These are phyloP conservation scores for Paracentrotus lividus DNA, from an alignment of 53 echinoderm and acorn worm species.

Conservation along the genomic window DNA sequence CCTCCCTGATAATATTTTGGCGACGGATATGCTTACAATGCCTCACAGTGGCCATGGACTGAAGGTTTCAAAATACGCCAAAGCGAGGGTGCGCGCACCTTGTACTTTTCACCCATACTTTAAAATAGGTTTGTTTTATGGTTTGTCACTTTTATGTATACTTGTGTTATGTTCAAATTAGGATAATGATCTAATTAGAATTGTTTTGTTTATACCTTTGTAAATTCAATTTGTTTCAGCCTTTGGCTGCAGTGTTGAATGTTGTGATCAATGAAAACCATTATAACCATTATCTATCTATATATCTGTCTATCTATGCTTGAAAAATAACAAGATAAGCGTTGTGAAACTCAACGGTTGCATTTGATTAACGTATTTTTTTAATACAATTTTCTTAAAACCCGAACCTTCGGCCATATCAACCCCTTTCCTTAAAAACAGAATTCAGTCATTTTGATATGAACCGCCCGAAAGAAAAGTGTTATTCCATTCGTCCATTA, in stretches of 20 bases:
- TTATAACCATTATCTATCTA: too few species aligned
- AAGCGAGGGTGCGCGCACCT: background rate
- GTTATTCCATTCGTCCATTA: background rate
- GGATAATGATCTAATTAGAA: too few species aligned
- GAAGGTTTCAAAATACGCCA: slow-evolving; percentile 8
- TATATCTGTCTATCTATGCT: too few species aligned
- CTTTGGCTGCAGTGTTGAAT: too few species aligned
- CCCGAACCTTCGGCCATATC: too few species aligned
- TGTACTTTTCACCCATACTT: background rate
- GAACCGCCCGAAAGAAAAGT: background rate
- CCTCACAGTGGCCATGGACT: background rate
- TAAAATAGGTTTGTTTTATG: background rate
- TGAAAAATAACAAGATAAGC: too few species aligned
- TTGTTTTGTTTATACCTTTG: too few species aligned
- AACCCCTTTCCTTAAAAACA: background rate
- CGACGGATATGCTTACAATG: slow-evolving; percentile 61
- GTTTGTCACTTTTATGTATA: background rate
- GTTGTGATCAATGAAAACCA: too few species aligned
- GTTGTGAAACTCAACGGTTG: too few species aligned
- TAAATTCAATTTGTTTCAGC: too few species aligned
- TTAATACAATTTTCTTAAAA: too few species aligned
- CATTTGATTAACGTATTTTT: too few species aligned
- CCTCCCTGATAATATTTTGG: slow-evolving; percentile 61
- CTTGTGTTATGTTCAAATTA: background rate
- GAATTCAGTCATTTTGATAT: background rate